Evolutionary conservation across 2,113 vertebrate genomes (phyloP), one percentile per base, ranked within the genome.

Genomic region (Hydropotes inermis): DNA sequence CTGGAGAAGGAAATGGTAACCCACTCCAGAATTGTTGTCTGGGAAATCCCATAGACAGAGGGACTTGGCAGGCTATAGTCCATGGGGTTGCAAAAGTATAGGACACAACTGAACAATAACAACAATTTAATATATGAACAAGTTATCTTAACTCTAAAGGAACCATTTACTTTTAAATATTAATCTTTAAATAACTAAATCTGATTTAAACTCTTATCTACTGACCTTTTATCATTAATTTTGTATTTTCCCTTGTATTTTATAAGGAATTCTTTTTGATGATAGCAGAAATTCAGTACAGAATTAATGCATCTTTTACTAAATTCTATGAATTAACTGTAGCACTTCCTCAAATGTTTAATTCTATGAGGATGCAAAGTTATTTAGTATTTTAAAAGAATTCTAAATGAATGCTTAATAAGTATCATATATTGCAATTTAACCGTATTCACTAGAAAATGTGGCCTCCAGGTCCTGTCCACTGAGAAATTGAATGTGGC

Each of bases 341-440:
- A 30, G 15, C 28, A 19, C 98, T 78, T 95, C 96, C 67, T 74
- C 82, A 94, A 55, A 96, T 96, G 94, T 98, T 95, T 89, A 52
- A 89, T 97, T 98, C 96, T 97, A 87, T 92, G 92, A 97, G 95
- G 97, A 98, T 97, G 97, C 91, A 90, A 98, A 97, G 95, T 97
- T 97, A 91, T 95, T 98, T 95, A 93, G 87, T 96, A 98, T 98
- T 98, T 99, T 99, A 98, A 98, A 98, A 98, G 81, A 98, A 97
- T 98, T 98, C 96, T 98, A 98, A 98, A 98, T 98, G 98, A 99
- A 99, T 97, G 96, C 90, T 98, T 98, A 96, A 98, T 98, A 98
- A 98, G 98, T 98, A 98, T 98, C 98, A 98, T 95, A 98, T 98
- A 97, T 95, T 97, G 70, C 98, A 92, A 98, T 97, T 98, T 96